Evolutionary conservation across 2,888 invertebrate genomes (phyloP).

Genomic region (Stratiomys singularior): DNA sequence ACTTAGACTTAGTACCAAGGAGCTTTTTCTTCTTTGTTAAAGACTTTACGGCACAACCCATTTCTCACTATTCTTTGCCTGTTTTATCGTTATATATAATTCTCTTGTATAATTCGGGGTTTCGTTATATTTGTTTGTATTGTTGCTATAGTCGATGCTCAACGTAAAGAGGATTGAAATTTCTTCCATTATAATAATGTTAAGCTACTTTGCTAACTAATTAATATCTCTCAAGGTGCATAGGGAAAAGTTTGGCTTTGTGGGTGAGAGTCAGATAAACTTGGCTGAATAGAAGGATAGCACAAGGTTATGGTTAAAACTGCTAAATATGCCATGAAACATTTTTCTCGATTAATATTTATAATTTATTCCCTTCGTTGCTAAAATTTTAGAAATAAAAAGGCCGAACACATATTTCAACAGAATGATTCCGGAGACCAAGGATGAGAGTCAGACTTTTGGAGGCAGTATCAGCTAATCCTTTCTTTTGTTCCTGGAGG

Average conservation of each 20-base stretch:
- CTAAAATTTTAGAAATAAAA: too few relatives aligned
- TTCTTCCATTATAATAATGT: conserved; percentile 26
- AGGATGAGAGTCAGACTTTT: too few relatives aligned
- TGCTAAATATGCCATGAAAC: too few relatives aligned
- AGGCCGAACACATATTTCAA: too few relatives aligned
- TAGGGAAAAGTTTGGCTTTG: neutral
- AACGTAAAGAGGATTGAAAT: conserved; percentile 20
- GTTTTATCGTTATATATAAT: neutral
- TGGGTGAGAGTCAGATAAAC: too few relatives aligned
- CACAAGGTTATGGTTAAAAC: too few relatives aligned
- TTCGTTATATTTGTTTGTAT: neutral
- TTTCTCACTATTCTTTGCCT: neutral
- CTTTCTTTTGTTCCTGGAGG: too few relatives aligned
- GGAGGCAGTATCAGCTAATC: too few relatives aligned
- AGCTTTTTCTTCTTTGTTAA: neutral
- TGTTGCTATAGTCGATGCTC: neutral
- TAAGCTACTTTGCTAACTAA: conserved; percentile 34
- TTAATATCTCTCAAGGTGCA: conserved; percentile 27
- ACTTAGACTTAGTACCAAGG: conserved; percentile 35
- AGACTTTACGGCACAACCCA: neutral
- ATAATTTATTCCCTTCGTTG: too few relatives aligned
- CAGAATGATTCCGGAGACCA: too few relatives aligned
- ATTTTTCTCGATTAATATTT: too few relatives aligned
- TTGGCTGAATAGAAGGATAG: too few relatives aligned
- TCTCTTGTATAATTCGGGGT: neutral